Evolutionary conservation across 2,113 vertebrate genomes (phyloP).

Genomic region (Onychostoma macrolepis): DNA sequence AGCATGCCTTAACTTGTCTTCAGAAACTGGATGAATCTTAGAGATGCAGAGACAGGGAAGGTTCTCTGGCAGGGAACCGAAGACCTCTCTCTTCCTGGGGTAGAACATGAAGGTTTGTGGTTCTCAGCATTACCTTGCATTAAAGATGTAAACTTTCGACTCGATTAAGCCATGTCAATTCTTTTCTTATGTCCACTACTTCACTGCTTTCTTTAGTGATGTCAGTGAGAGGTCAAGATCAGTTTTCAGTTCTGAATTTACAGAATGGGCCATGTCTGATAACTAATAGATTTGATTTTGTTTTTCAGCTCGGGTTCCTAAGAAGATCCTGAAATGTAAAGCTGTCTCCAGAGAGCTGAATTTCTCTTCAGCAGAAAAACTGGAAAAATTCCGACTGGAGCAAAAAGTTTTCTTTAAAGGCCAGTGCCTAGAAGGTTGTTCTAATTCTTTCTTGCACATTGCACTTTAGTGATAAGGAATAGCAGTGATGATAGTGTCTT

Average conservation of each 20-base stretch:
- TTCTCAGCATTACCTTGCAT: neutral
- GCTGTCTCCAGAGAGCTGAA: constrained; percentile 97
- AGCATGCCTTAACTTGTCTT: constrained; percentile 61
- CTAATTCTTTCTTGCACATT: neutral
- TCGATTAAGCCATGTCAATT: neutral
- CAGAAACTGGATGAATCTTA: constrained; percentile 99
- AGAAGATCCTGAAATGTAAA: constrained; percentile 99
- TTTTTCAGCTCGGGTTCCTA: constrained; percentile 91
- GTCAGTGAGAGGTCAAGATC: constrained; percentile 1
- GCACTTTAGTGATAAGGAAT: neutral
- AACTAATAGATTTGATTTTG: neutral
- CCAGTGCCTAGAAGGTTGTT: constrained; percentile 96
- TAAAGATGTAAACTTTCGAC: constrained; percentile 10
- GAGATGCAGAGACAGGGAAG: constrained; percentile 98
- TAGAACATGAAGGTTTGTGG: constrained; percentile 96
- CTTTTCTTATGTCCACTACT: constrained; percentile 5
- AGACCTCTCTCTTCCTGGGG: constrained; percentile 94
- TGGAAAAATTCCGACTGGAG: constrained; percentile 98
- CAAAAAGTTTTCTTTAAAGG: constrained; percentile 99
- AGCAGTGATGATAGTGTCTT: neutral
- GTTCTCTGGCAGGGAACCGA: constrained; percentile 99
- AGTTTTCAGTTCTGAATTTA: neutral
- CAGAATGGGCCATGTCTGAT: neutral
- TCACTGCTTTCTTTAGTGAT: neutral
- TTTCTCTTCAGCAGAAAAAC: constrained; percentile 96